Evolutionary conservation across 2,797 vertebrate species (phyloP), one percentile per base, ranked within the genome.

Genomic region (Staurois parvus): DNA sequence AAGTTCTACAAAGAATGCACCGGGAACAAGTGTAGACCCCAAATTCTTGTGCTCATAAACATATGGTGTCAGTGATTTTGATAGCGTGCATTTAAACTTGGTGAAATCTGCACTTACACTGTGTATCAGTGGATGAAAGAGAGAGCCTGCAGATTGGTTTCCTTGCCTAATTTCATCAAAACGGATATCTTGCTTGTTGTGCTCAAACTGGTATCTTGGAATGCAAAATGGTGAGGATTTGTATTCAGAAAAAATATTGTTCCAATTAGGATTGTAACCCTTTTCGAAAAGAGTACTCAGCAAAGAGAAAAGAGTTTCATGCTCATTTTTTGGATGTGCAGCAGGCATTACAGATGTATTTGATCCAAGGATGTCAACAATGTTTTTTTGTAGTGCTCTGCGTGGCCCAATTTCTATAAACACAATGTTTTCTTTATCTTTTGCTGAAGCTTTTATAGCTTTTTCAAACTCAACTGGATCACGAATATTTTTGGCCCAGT

Each of bases 361-460:
- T 62, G 89, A 85, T 73, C 96, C 96, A 66, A 97, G 87, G 2
- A 92, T 95, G 88, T 98, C 97, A 40, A 84, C 89, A 76, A 97
- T 96, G 90, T 92, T 95, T 70, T 94, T 93, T 76, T 95, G 93
- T 34, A 98, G 88, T 84, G 87, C 90, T 79, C 89, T 91, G 15
- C 94, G 94, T 84, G 96, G 96, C 77, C 95, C 94, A 87, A 97
- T 95, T 91, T 98, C 96, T 73, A 98, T 95, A 93, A 97, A 97
- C 10, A 96, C 90, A 28, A 91, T 4, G 2, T 94, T 94, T 52
- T 89, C 91, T n/a, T 75, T 91, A 32, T 89, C 91, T 87, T 83
- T 91, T 52, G 88, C 85, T 64, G 81, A 90, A 81, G 88, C 90
- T 81, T n/a, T 84, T 81, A 98, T 89, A 5, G 96, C 92, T 89